Base-by-base conservation (phyloP, 2,888 invertebrate species). In the Brachyopa scutellaris region DNA sequence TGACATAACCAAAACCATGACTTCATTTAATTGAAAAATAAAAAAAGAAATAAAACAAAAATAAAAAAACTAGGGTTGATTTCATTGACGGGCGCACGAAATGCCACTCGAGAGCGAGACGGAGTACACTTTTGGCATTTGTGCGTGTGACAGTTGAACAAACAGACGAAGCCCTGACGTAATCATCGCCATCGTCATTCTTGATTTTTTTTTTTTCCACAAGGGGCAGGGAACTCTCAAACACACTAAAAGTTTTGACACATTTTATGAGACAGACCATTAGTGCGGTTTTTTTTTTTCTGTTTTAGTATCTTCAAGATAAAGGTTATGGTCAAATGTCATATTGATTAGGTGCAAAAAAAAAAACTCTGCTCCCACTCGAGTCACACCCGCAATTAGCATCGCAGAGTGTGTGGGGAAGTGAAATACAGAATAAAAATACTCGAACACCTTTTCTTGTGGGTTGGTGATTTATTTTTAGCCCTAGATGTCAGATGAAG, bases 241-340 rank as follows among this genome's bases (percentile, higher is more conserved):
- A 33, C n/a, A 11, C 36, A 77, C 53, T 45, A 31, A 53, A 55
- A 51, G 6, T 38, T 15, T 42, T 78, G 70, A 78, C 72, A 72
- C 40, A 57, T 21, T 66, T 42, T 17, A 13, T 38, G 53, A 61
- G 40, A 19, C 26, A 17, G 15, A 29, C 36, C 11, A 36, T 38
- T 15, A 47, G 26, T 42, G 21, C 3, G 6, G 26, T 62, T 2
- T 23, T 47, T 36, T 11, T 9, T 47, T 23, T 9, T 29, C 51
- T 40, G 3, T 8, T 45, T 47, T 47, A 29, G 26, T 36, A 49
- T 57, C 38, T 55, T 62, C 53, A 67, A 76, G 76, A 76, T 67
- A 77, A 70, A 80, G 80, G 69, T 80, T 70, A 80, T 59, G 74
- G 80, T 15, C 80, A 70, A 64, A 76, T 80, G 80, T 67, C 80